Percentiles rank a stretch among this genome's conserved stretches.
Evolutionary conservation across 2,888 invertebrate species (phyloP).

Genomic region (Alsophila aescularia): DNA sequence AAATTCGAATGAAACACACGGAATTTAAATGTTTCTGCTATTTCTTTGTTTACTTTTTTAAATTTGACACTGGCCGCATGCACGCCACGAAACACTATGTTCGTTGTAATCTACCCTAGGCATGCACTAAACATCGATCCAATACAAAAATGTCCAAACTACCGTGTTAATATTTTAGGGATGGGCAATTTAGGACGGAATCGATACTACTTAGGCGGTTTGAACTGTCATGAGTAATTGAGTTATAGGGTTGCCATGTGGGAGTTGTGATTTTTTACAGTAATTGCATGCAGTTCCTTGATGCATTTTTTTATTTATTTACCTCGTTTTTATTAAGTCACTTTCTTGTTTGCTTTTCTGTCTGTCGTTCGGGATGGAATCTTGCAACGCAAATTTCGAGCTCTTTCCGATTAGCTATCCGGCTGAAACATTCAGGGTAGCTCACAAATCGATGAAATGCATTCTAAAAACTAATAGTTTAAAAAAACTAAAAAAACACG

Average conservation of each 20-base stretch:
- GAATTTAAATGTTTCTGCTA: neutral
- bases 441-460: too few species aligned
- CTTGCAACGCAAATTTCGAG: too few species aligned
- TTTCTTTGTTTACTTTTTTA: conserved; percentile 18
- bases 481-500: too few species aligned
- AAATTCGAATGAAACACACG: neutral
- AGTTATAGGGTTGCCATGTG: conserved; percentile 2
- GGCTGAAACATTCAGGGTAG: too few species aligned
- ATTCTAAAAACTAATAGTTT: too few species aligned
- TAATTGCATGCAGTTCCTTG: too few species aligned
- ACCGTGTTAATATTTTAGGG: conserved; percentile 53
- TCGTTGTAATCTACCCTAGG: conserved; percentile 30
- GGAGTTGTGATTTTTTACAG: neutral
- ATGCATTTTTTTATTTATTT: too few species aligned
- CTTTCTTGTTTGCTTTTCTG: too few species aligned
- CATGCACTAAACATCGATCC: conserved; percentile 46
- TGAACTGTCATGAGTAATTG: conserved; percentile 2
- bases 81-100: conserved; percentile 17
- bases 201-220: neutral
- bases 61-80: conserved; percentile 24
- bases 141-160: conserved; percentile 46
- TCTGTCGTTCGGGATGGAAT: too few species aligned
- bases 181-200: neutral
- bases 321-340: too few species aligned
- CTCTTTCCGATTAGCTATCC: too few species aligned